Conservation (phyloP, 64 coral and sea anemone genomes). For the Cladopsammia gracilis region DNA sequence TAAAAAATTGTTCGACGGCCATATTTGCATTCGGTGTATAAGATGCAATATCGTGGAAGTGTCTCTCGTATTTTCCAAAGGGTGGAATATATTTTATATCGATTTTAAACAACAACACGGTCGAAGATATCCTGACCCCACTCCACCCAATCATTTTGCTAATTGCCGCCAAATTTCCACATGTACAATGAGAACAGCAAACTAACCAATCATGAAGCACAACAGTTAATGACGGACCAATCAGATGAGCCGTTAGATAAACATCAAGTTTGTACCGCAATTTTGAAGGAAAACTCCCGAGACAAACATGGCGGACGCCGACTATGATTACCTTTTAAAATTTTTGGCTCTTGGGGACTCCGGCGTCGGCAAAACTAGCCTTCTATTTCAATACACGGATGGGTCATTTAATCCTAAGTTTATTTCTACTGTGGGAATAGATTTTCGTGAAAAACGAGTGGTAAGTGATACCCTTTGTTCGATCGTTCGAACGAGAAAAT, state of each 20-base stretch:
- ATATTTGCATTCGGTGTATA: too few species aligned
- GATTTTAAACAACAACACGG: too few species aligned
- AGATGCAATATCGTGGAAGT: too few species aligned
- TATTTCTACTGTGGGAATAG: constrained; percentile 96
- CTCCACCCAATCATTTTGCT: neutral
- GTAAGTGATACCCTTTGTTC: constrained; percentile 70
- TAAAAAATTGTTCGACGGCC: too few species aligned
- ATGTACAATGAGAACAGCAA: neutral
- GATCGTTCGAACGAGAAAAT: neutral
- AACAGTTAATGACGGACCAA: constrained; percentile 15
- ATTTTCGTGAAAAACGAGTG: constrained; percentile 97
- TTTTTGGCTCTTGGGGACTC: constrained; percentile 98
- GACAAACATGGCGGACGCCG: constrained; percentile 90
- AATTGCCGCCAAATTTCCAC: constrained; percentile 43
- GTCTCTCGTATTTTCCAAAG: too few species aligned
- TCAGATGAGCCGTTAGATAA: constrained; percentile 67
- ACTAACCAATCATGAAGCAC: constrained; percentile 46
- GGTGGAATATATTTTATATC: too few species aligned
- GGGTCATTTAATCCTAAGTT: constrained; percentile 94
- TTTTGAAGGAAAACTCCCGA: constrained; percentile 67
- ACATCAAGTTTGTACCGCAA: constrained; percentile 1
- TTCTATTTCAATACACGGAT: constrained; percentile 97
- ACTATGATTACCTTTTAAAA: constrained; percentile 96
- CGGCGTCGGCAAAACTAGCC: constrained; percentile 96
- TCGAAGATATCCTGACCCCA: neutral